Evolutionary conservation across 30 jellyfish, hydroid and myxozoan genomes (phyloP).

Genomic region (Turritopsis rubra): DNA sequence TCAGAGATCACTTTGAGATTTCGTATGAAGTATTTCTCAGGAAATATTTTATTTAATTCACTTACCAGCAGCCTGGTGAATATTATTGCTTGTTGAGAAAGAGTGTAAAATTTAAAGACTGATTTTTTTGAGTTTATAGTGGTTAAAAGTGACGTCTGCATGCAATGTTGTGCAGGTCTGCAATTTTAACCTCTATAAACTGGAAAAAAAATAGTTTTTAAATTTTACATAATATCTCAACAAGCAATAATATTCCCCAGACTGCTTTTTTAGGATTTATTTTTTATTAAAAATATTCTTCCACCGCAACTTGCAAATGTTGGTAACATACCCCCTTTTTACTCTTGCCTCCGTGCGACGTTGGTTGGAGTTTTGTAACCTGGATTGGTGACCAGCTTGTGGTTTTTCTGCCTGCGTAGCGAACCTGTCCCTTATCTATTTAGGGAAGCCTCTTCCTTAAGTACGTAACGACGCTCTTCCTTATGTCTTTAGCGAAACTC

Average conservation of each 20-base stretch:
- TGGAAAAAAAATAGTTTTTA: neutral
- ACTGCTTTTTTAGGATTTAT: neutral
- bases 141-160: neutral
- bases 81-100: neutral
- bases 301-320: neutral
- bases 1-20: neutral
- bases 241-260: neutral
- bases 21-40: neutral
- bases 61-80: neutral
- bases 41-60: neutral
- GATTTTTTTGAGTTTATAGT: neutral
- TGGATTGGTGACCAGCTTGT: no score
- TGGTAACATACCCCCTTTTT: neutral
- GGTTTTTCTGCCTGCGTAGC: no score
- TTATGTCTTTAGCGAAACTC: no score
- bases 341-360: no score
- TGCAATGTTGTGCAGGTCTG: neutral
- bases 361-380: no score
- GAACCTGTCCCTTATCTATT: no score
- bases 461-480: no score
- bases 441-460: no score
- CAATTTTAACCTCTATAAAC: neutral
- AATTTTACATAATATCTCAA: neutral
- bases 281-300: neutral
- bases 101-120: neutral